Percentiles rank a stretch among this genome's conserved stretches.
Conservation (phyloP, 2,888 invertebrate genomes). For the Stomorhina lunata region DNA sequence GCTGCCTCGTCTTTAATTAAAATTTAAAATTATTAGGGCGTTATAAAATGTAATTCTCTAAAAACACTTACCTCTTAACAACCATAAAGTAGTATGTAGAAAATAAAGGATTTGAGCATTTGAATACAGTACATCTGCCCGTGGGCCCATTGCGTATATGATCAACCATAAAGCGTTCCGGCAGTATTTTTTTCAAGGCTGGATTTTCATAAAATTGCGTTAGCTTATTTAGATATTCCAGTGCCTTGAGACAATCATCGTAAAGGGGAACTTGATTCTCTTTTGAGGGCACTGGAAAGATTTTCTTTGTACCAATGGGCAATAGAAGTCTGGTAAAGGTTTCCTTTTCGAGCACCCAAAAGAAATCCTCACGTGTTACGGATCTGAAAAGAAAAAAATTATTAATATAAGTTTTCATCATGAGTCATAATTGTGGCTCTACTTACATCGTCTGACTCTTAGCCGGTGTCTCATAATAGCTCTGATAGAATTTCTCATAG, state of each 20-base stretch:
- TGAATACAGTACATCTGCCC: slow-evolving; percentile 75
- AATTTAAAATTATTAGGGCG: neutral
- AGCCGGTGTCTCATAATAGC: slow-evolving; percentile 76
- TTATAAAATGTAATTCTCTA: neutral
- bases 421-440: slow-evolving; percentile 74
- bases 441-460: no score
- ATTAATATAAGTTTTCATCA: neutral
- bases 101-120: slow-evolving; percentile 75
- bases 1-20: slow-evolving; percentile 74
- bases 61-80: slow-evolving; percentile 74
- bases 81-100: slow-evolving; percentile 78
- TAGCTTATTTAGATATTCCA: slow-evolving; percentile 73
- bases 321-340: slow-evolving; percentile 74
- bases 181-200: slow-evolving; percentile 72
- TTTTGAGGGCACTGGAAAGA: slow-evolving; percentile 72
- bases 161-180: slow-evolving; percentile 75
- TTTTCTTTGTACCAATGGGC: slow-evolving; percentile 76
- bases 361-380: slow-evolving; percentile 66
- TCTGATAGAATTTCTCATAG: slow-evolving; percentile 77
- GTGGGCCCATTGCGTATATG: slow-evolving; percentile 77
- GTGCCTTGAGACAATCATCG: slow-evolving; percentile 75
- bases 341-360: slow-evolving; percentile 76
- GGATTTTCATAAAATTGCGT: slow-evolving; percentile 73
- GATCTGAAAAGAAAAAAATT: slow-evolving; percentile 45
- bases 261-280: slow-evolving; percentile 76